Conservation (phyloP, 1,140 invertebrate species). For the Heliconius himera region DNA sequence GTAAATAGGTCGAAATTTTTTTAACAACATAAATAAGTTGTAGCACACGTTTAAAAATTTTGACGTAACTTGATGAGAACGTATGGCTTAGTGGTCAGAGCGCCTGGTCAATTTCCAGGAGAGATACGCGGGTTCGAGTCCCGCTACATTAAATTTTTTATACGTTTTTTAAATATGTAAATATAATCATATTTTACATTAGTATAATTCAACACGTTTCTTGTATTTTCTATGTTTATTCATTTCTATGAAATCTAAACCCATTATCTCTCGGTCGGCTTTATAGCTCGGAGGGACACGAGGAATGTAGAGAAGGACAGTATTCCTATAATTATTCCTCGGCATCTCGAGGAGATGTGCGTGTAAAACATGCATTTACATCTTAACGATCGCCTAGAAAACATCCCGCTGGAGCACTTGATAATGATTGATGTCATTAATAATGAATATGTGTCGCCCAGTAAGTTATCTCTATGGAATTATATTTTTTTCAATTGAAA, state of each 20-base stretch:
- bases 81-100: too few relatives aligned
- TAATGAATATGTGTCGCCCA: not conserved
- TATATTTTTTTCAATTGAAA: not conserved
- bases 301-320: constrained; percentile 31
- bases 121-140: too few relatives aligned
- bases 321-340: constrained; percentile 29
- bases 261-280: not conserved
- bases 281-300: constrained; percentile 16
- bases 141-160: too few relatives aligned
- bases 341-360: constrained; percentile 21
- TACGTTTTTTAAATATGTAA: too few relatives aligned
- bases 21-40: too few relatives aligned
- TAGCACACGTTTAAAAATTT: too few relatives aligned
- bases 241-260: not conserved
- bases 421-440: constrained; percentile 9
- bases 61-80: too few relatives aligned
- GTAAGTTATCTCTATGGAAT: not conserved
- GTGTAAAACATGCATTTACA: constrained; percentile 27
- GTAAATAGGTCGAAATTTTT: too few relatives aligned
- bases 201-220: not conserved
- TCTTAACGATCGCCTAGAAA: constrained; percentile 22
- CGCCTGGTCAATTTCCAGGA: too few relatives aligned
- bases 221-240: not conserved
- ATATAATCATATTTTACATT: too few relatives aligned
- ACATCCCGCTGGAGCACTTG: not conserved